These are phyloP conservation scores for Lemur catta DNA, from an alignment of 2,797 vertebrate genomes.

Conservation along the genomic window DNA sequence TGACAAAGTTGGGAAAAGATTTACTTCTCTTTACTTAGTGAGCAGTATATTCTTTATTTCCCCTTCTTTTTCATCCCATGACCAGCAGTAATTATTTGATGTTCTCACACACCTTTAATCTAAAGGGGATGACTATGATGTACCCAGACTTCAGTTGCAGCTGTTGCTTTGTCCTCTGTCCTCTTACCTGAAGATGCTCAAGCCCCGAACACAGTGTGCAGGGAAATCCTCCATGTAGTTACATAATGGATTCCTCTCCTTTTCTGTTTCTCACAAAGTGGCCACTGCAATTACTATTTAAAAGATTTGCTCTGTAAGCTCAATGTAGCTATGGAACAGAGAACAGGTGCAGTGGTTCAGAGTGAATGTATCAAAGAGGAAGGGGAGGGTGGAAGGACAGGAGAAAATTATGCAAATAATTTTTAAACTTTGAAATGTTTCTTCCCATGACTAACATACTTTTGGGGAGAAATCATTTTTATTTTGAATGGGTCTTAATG, in stretches of 20 bases:
- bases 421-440: not conserved
- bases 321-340: not conserved
- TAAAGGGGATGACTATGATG: rapidly evolving
- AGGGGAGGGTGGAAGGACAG: not conserved
- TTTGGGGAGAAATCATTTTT: not conserved
- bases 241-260: not conserved
- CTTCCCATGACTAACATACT: not conserved
- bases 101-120: not conserved
- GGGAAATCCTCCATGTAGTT: not conserved
- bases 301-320: not conserved
- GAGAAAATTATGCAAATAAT: not conserved
- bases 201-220: not conserved
- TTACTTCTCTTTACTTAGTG: not conserved
- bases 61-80: not conserved
- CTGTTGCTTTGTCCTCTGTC: not conserved
- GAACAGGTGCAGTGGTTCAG: rapidly evolving
- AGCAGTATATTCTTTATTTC: not conserved
- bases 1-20: no score
- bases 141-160: rapidly evolving
- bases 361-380: not conserved
- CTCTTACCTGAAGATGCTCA: not conserved
- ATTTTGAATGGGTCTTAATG: not conserved
- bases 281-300: not conserved
- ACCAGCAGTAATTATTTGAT: not conserved
- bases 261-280: not conserved